phyloP scores from a whole-genome alignment of 2,888 invertebrate genomes.

The Cistogaster globosa region DNA sequence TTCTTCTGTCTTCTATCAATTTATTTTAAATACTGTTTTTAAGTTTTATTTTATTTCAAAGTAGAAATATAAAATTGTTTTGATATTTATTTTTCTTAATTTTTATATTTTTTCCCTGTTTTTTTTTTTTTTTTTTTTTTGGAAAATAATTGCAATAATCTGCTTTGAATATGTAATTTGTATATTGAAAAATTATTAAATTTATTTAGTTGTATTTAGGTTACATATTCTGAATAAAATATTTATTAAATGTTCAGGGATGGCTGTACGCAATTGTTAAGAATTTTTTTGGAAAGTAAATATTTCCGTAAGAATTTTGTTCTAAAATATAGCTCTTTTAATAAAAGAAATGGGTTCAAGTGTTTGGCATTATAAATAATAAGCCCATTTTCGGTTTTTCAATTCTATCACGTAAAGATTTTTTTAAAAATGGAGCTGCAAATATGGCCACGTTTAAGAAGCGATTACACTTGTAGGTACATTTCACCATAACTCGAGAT shows the following conservation, averaged over 20 bases:
- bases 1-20: conserved; percentile 9
- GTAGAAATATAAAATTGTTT: not conserved
- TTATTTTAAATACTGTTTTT: conserved; percentile 6
- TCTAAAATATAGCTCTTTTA: too few relatives aligned
- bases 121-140: conserved; percentile 9
- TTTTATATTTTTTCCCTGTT: too few relatives aligned
- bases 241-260: conserved; percentile 29
- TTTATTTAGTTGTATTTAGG: not conserved
- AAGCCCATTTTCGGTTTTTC: too few relatives aligned
- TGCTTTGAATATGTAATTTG: conserved; percentile 64
- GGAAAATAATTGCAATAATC: conserved; percentile 62
- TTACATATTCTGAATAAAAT: conserved; percentile 20
- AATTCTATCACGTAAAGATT: too few relatives aligned
- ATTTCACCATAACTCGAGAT: too few relatives aligned
- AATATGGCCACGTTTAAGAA: too few relatives aligned
- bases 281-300: not conserved
- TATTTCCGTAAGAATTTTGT: too few relatives aligned
- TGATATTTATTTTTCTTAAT: not conserved
- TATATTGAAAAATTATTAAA: conserved; percentile 40
- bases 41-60: conserved; percentile 4
- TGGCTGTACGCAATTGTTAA: not conserved
- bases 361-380: too few relatives aligned
- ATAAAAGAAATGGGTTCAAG: too few relatives aligned
- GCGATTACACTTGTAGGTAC: too few relatives aligned
- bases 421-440: too few relatives aligned